Evolutionary conservation across 1,140 invertebrate species (phyloP), one percentile per base, ranked within the genome.

Genomic region (Cyphomyrmex costatus): DNA sequence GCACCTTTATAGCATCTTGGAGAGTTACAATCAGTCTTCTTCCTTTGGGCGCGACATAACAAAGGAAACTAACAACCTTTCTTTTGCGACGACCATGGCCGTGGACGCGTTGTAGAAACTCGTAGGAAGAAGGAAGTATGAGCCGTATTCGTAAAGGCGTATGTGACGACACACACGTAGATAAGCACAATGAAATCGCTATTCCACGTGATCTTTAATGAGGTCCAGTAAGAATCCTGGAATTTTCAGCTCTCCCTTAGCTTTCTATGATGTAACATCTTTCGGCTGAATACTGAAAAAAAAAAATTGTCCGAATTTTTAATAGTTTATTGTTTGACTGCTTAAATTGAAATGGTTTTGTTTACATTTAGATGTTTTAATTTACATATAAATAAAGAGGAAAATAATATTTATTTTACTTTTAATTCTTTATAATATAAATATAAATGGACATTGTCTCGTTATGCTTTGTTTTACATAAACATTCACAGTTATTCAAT

Each of bases 191-290:
- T 79, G 70, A 68, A 77, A 33, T 46, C 21, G 66, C 6, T 86
- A 36, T 61, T 42, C 84, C 33, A 42, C 8, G 12, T 65, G 30
- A 46, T 7, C 14, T 1, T 65, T 74, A 46, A 74, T 80, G 24
- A 19, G 68, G 42, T 60, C 27, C 19, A 33, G n/a, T 65, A 77
- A 66, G 76, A 83, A 74, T 71, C 66, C 66, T 84, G 76, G 89
- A 90, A 90, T 90, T 91, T 92, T 92, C 90, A 92, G 91, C 92
- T 93, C 91, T 93, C 89, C 78, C 92, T 92, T 86, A 56, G 73
- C 85, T 90, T 85, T 87, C 74, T 65, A 63, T 65, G 66, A 85
- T 86, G 71, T 30, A 36, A 86, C 88, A 49, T 61, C 14, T 73
- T 63, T 49, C 2, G 60, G 68, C 68, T 76, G 79, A 86, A 86